phyloP scores from a whole-genome alignment of 2,113 vertebrate genomes.

The Eulemur rufifrons region DNA sequence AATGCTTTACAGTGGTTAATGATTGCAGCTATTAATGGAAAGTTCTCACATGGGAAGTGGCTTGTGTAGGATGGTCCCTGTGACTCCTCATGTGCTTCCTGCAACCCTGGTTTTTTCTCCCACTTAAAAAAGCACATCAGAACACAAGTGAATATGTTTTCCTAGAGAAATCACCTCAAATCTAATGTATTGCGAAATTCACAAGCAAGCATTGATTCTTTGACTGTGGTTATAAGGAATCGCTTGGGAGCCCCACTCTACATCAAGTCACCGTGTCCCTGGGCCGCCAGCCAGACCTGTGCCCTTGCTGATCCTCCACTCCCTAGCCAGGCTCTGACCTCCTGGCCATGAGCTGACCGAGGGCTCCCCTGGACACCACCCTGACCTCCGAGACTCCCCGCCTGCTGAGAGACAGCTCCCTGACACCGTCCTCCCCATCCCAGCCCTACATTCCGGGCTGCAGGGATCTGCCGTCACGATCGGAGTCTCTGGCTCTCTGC shows the following conservation, averaged over 20 bases:
- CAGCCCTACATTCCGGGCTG: rapidly evolving
- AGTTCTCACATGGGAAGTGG: not conserved
- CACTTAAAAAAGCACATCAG: not conserved
- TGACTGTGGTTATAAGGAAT: not conserved
- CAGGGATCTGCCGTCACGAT: not conserved
- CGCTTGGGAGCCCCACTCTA: not conserved
- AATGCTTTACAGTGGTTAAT: not conserved
- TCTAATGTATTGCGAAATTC: not conserved
- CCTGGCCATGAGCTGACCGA: not conserved
- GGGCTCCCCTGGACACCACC: not conserved
- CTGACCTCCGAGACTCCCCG: not conserved
- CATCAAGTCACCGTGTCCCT: not conserved
- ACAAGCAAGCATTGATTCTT: not conserved
- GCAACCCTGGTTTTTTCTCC: not conserved
- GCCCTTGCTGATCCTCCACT: not conserved
- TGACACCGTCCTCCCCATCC: rapidly evolving
- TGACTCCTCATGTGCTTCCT: rapidly evolving
- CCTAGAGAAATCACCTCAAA: not conserved
- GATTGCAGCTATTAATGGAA: not conserved
- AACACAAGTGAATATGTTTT: not conserved
- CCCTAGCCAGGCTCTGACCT: not conserved
- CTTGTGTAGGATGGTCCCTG: not conserved
- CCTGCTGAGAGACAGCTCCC: not conserved
- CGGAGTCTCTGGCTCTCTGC: not conserved
- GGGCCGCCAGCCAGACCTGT: not conserved